A percentile compares a stretch with the other conserved stretches of the same genome.
Evolutionary conservation across 2,888 invertebrate species (phyloP).

Genomic region (Netelia virgata): DNA sequence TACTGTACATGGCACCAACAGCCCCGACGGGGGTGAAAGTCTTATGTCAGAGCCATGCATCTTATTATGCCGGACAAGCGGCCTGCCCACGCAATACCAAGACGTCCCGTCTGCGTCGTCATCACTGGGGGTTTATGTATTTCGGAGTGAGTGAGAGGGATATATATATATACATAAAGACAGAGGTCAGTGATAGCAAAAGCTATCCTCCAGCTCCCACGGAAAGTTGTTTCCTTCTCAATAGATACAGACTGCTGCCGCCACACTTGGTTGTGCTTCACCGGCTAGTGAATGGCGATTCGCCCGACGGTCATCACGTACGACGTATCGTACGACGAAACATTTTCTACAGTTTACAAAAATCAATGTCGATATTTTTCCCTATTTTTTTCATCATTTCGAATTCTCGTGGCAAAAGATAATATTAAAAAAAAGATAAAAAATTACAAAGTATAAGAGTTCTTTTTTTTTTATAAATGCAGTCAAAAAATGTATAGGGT

Average conservation of each 20-base stretch:
- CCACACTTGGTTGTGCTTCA: background rate
- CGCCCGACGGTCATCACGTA: conserved; percentile 36
- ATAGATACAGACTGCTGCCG: conserved; percentile 40
- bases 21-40: conserved; percentile 81
- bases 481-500: no score
- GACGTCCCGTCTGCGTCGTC: conserved; percentile 66
- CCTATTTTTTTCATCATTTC: background rate
- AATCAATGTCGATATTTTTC: background rate
- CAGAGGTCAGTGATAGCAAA: conserved; percentile 44
- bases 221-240: conserved; percentile 68
- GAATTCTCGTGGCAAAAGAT: no score
- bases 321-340: conserved; percentile 3
- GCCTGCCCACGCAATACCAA: conserved; percentile 74
- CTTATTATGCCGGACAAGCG: conserved; percentile 79
- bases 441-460: no score
- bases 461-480: no score
- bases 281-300: conserved; percentile 58
- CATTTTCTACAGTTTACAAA: background rate
- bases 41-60: conserved; percentile 81
- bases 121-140: conserved; percentile 27
- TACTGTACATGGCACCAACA: conserved; percentile 43
- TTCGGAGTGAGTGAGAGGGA: conserved; percentile 19
- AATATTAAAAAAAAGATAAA: no score
- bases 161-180: conserved; percentile 19
- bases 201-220: conserved; percentile 69